Evolutionary conservation across 2,888 invertebrate species (phyloP).

Genomic region (Leptodirus hochenwartii): DNA sequence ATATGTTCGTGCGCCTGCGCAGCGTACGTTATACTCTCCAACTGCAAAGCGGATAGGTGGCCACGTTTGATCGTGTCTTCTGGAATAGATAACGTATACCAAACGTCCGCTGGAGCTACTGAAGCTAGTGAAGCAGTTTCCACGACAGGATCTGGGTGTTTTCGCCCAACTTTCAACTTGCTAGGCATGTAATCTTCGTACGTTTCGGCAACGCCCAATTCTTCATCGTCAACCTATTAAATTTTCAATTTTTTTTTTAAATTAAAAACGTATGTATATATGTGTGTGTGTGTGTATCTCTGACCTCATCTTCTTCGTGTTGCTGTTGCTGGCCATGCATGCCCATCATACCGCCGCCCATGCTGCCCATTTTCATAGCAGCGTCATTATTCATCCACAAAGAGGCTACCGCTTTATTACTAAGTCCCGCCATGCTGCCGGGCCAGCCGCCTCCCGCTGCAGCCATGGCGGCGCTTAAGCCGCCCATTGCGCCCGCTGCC

Average conservation of each 20-base stretch:
- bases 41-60: constrained; percentile 81
- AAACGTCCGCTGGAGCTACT: constrained; percentile 86
- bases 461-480: too few species aligned
- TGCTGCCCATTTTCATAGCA: constrained; percentile 5
- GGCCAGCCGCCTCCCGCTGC: constrained; percentile 19
- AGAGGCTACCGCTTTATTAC: constrained; percentile 36
- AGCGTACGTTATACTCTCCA: constrained; percentile 95
- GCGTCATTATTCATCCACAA: constrained; percentile 35
- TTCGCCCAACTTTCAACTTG: constrained; percentile 83
- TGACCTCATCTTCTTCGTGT: constrained; percentile 23
- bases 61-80: constrained; percentile 70
- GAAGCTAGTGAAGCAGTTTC: constrained; percentile 96
- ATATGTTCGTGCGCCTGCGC: constrained; percentile 90
- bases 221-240: constrained; percentile 66
- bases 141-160: constrained; percentile 97
- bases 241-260: constrained; percentile 3
- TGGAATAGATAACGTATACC: constrained; percentile 71
- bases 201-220: constrained; percentile 95
- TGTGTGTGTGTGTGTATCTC: constrained; percentile 4
- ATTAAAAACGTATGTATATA: constrained; percentile 24
- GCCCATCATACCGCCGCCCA: too few species aligned
- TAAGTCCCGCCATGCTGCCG: constrained; percentile 22
- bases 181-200: constrained; percentile 97
- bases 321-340: constrained; percentile 7
- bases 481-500: constrained; percentile 7